Evolutionary conservation across 2,888 invertebrate genomes (phyloP), one percentile per base, ranked within the genome.

Genomic region (Adela reaumurella): DNA sequence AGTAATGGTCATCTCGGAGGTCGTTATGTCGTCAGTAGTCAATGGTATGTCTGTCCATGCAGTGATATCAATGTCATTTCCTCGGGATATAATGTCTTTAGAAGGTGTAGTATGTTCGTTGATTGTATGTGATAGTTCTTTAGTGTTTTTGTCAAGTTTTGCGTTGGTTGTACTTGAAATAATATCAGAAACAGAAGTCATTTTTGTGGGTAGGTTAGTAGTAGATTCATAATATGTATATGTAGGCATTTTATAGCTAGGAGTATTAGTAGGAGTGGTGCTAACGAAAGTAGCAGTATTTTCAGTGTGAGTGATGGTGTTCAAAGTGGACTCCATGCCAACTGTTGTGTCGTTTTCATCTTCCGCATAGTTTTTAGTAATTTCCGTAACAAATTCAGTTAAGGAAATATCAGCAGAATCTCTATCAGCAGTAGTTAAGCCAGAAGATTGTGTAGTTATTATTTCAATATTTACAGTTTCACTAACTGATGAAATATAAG

Each of bases 21-120:
- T 49, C 54, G 77, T 81, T 54, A 70, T 57, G 62, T 80, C 71
- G 61, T 66, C 62, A 52, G 60, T 57, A 35, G 62, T 45, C 17
- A 28, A 56, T 45, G 69, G 68, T 46, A 67, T 68, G 59, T 78
- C 74, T 54, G 74, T 71, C 73, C 76, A 76, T 53, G 78, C 77
- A 48, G 67, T 64, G 58, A 79, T 77, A 57, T 78, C 74, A 51
- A 70, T 64, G 56, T 72, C 70, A 58, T 76, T 77, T 57, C 67
- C 64, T 54, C 77, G 65, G 48, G 76, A 73, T 11, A 72, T 71
- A 52, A 71, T 64, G 59, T 69, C 71, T 54, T 73, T 47, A 47
- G 16, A 46, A 28, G 41, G n/a, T 2, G n/a, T 46, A 8, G 46
- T 29, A 24, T 16, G 14, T 29, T 29, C 16, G 10, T 47, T 19